Evolutionary conservation across 2,113 vertebrate species (phyloP), one percentile per base, ranked within the genome.

Genomic region (Tachysurus vachellii): DNA sequence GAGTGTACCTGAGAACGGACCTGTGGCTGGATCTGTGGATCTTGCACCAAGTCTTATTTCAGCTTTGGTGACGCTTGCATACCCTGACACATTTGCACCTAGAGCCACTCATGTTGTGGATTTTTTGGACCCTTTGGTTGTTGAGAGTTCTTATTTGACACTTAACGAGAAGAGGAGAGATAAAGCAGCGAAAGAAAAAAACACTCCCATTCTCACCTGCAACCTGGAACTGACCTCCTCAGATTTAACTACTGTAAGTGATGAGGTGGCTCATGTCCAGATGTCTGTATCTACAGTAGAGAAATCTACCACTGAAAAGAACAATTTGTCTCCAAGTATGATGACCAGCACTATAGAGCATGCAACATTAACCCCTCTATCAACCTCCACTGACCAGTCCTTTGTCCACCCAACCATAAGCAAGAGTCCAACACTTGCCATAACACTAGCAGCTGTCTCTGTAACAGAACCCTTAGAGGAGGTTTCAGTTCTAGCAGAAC

Each of bases 1-100:
- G 50, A 66, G 6, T 53, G 42, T 82, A n/a, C 47, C 13, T 26
- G 26, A 36, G 36, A 36, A 36, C 36, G 2, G 23, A 5, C 23
- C 11, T 50, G 47, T 82, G n/a, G 17, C 26, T 19, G 79, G 23
- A 68, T 62, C 36, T 31, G 8, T 75, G 83, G 90, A 93, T 87
- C 94, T 98, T 92, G 96, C 98, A 86, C 97, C 97, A n/a, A 99
- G 98, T 93, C 96, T 94, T 87, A 94, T 95, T 79, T 93, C 94
- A 1, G 93, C 90, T 75, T 92, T 97, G 57, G 95, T 95, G 64
- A 94, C 91, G 5, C 91, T 94, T 82, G 83, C 92, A 77, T 90
- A 92, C 50, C 88, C 94, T 1, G 94, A 96, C 87, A 90, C 91
- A 54, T 94, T 94, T 66, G 88, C 94, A 86, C 91, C 94, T 64